Evolutionary conservation across 2,888 invertebrate species (phyloP).

Genomic region (Cerceris rybyensis): DNA sequence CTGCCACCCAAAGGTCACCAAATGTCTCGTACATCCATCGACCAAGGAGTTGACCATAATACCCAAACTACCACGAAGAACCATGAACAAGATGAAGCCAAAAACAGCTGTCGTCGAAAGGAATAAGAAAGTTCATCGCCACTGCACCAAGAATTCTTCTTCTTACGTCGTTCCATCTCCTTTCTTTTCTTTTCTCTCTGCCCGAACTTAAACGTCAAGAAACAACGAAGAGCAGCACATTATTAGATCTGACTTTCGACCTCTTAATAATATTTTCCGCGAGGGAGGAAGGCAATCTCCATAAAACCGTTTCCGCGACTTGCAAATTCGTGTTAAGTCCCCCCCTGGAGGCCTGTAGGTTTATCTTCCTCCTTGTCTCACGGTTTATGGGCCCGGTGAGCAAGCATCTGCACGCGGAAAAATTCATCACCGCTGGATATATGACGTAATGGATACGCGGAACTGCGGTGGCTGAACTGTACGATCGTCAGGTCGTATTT

Average conservation of each 20-base stretch:
- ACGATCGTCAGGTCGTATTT: conserved; percentile 16
- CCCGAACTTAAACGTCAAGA: conserved; percentile 40
- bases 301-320: conserved; percentile 73
- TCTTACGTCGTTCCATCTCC: conserved; percentile 1
- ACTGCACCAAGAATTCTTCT: conserved; percentile 68
- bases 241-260: conserved; percentile 60
- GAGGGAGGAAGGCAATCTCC: conserved; percentile 78
- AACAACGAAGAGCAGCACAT: conserved; percentile 40
- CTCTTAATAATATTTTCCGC: conserved; percentile 76
- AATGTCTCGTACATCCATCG: conserved; percentile 52
- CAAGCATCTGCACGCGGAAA: conserved; percentile 20
- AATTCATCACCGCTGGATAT: conserved; percentile 15
- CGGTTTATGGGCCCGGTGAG: conserved; percentile 29
- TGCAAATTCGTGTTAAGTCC: conserved; percentile 59
- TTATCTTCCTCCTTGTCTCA: conserved; percentile 55
- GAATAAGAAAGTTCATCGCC: conserved; percentile 48
- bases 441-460: conserved; percentile 20
- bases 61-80: conserved; percentile 55
- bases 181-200: conserved; percentile 14
- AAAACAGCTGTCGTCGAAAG: conserved; percentile 56
- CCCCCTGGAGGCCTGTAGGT: conserved; percentile 43
- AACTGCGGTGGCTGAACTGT: not conserved
- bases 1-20: conserved; percentile 44
- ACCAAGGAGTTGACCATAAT: conserved; percentile 24
- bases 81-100: conserved; percentile 38